Conservation (phyloP, 2,113 vertebrate genomes). For the Toxostoma redivivum region DNA sequence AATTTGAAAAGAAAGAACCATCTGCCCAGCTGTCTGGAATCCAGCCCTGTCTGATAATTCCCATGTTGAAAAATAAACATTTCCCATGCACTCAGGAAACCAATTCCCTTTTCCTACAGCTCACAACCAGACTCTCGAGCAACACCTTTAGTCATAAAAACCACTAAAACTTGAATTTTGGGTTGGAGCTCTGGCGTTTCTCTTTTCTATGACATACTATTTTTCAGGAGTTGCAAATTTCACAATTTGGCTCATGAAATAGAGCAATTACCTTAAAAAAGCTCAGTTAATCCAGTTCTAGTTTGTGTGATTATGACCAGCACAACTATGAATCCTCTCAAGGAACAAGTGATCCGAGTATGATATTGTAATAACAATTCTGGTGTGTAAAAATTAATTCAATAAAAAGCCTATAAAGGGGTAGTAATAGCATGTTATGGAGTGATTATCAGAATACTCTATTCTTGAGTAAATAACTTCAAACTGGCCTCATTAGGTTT, state of each 20-base stretch:
- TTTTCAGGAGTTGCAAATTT: neutral
- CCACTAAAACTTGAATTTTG: neutral
- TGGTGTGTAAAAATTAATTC: neutral
- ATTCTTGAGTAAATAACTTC: neutral
- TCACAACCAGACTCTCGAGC: neutral
- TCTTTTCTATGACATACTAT: neutral
- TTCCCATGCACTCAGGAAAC: neutral
- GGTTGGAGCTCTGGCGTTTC: neutral
- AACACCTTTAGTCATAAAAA: neutral
- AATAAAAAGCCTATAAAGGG: neutral
- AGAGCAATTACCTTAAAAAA: neutral
- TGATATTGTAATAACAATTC: neutral
- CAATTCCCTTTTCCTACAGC: neutral
- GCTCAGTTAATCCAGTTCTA: neutral
- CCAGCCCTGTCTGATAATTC: slow-evolving; percentile 33
- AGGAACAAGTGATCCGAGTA: neutral
- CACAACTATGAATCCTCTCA: neutral
- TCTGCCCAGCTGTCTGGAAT: slow-evolving; percentile 67
- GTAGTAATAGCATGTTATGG: neutral
- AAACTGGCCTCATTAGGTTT: neutral
- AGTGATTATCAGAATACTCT: neutral
- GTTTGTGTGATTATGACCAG: neutral
- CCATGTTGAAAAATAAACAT: slow-evolving; percentile 33
- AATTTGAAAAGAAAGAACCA: slow-evolving; percentile 62
- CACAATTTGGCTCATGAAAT: neutral